A percentile compares a stretch with the other conserved stretches of the same genome.
These are phyloP conservation scores for Petromus typicus DNA, from an alignment of 2,113 vertebrate species.

Conservation along the genomic window DNA sequence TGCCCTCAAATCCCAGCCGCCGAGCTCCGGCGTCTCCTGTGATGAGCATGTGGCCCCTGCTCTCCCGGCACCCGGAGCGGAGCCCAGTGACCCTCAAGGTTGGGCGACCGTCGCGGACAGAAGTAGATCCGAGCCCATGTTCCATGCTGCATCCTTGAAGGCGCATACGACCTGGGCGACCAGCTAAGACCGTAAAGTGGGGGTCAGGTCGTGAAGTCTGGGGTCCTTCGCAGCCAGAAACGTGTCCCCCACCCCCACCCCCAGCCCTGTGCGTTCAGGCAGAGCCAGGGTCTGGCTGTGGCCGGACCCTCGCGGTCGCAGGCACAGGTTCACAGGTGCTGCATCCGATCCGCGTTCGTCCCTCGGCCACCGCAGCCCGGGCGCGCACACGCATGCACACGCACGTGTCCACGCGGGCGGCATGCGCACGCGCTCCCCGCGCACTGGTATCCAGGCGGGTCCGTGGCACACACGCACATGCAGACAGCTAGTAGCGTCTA, in stretches of 20 bases:
- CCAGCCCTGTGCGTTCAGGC: background rate
- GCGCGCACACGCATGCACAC: constrained; percentile 56
- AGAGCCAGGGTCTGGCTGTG: background rate
- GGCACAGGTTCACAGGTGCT: background rate
- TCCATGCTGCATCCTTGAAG: background rate
- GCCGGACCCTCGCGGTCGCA: background rate
- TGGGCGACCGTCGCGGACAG: background rate
- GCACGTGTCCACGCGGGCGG: constrained; percentile 71
- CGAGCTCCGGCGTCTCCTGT: background rate
- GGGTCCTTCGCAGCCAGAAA: background rate
- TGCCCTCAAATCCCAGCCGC: background rate
- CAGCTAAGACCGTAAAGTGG: background rate
- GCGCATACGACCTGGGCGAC: background rate
- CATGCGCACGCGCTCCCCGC: constrained; percentile 65
- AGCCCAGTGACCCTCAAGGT: background rate
- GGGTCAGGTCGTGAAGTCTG: constrained; percentile 6
- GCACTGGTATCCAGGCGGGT: constrained; percentile 73
- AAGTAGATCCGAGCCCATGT: background rate
- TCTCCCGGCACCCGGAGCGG: background rate
- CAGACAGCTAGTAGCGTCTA: constrained; percentile 71
- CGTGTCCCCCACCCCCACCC: background rate
- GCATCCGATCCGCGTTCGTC: background rate
- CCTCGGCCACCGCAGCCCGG: background rate
- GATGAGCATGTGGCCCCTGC: background rate
- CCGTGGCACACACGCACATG: constrained; percentile 61